These are phyloP conservation scores for Leucophenga maculata DNA, from an alignment of 2,888 invertebrate species.

Conservation along the genomic window DNA sequence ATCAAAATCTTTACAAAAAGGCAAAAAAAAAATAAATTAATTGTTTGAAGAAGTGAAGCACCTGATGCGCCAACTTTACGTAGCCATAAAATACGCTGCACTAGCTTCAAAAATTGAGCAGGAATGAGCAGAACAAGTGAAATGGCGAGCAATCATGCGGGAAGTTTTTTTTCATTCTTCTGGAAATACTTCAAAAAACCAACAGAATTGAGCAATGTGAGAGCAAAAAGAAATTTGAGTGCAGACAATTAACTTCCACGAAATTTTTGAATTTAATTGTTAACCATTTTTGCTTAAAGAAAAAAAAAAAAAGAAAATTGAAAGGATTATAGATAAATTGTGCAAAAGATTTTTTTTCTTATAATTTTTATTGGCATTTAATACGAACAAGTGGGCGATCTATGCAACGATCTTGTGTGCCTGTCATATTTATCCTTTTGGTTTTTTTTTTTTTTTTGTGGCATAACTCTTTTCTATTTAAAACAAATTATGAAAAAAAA, in stretches of 20 bases:
- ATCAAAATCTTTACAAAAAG: neutral
- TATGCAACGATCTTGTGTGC: neutral
- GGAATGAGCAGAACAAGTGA: slow-evolving; percentile 30
- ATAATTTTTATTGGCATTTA: slow-evolving; percentile 22
- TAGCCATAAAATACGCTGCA: slow-evolving; percentile 40
- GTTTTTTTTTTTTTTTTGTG: too few species aligned
- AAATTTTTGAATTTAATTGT: slow-evolving; percentile 26
- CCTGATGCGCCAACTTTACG: slow-evolving; percentile 35
- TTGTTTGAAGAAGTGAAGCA: slow-evolving; percentile 9
- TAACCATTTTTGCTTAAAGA: neutral
- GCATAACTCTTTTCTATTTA: neutral
- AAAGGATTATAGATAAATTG: slow-evolving; percentile 16
- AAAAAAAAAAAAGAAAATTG: neutral
- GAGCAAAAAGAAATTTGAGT: slow-evolving; percentile 11
- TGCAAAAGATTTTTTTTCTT: slow-evolving; percentile 27
- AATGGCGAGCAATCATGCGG: slow-evolving; percentile 17
- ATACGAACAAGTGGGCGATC: slow-evolving; percentile 36
- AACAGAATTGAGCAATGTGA: neutral
- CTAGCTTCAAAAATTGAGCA: slow-evolving; percentile 32
- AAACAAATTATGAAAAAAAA: slow-evolving; percentile 14
- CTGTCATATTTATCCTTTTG: slow-evolving; percentile 25
- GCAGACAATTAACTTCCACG: slow-evolving; percentile 26
- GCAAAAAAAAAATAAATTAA: neutral
- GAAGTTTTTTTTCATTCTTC: slow-evolving; percentile 6
- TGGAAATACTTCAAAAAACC: neutral